These are phyloP conservation scores for Nomada goodeniana DNA, from an alignment of 2,888 invertebrate genomes.

Conservation along the genomic window DNA sequence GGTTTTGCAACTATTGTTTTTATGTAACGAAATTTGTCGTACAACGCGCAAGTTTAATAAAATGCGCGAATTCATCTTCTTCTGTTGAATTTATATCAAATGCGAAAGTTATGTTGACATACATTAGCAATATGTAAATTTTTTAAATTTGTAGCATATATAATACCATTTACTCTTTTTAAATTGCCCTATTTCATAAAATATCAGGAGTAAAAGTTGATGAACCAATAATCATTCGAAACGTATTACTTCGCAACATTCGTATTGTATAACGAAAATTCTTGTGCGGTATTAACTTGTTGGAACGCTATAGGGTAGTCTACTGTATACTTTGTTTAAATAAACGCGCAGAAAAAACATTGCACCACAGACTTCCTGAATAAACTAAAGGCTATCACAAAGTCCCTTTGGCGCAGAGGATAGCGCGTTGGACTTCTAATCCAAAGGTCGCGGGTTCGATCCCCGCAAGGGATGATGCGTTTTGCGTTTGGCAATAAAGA, in stretches of 20 bases:
- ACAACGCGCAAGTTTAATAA: neutral
- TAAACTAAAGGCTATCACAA: neutral
- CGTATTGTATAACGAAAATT: neutral
- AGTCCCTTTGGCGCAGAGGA: slow-evolving; percentile 62
- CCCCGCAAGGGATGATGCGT: slow-evolving; percentile 64
- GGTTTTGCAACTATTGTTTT: neutral
- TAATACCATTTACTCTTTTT: neutral
- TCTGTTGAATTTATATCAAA: neutral
- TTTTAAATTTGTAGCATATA: neutral
- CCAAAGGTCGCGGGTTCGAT: slow-evolving; percentile 67
- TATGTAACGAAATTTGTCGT: neutral
- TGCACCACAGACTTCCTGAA: slow-evolving; percentile 5
- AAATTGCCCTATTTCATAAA: neutral
- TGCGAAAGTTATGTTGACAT: too few species aligned
- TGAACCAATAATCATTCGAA: neutral
- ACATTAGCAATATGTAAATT: neutral
- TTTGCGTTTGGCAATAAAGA: slow-evolving; percentile 32
- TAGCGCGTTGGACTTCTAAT: slow-evolving; percentile 66
- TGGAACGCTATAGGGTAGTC: neutral
- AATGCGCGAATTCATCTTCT: neutral
- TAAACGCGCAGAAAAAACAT: neutral
- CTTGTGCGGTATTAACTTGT: too few species aligned
- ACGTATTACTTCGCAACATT: neutral
- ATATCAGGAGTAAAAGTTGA: too few species aligned
- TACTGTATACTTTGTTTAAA: neutral